phyloP scores from a whole-genome alignment of 2,888 invertebrate genomes.

The Ophraella communa region DNA sequence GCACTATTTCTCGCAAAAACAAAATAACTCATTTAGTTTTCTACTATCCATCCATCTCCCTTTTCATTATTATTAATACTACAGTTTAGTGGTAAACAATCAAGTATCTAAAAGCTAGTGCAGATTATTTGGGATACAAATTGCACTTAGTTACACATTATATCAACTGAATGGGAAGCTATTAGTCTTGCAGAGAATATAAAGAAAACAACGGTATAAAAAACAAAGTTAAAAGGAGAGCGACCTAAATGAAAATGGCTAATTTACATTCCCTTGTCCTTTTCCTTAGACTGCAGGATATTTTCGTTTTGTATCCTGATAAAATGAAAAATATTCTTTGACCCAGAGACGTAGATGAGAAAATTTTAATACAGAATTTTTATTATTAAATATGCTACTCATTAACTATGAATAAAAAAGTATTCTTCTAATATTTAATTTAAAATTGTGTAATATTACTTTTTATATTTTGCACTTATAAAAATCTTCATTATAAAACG shows the following conservation, averaged over 20 bases:
- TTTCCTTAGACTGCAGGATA: constrained; percentile 37
- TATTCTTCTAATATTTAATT: no score
- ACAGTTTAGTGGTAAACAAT: constrained; percentile 24
- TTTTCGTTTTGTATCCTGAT: constrained; percentile 30
- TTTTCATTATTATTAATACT: constrained; percentile 5
- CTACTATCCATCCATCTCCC: constrained; percentile 16
- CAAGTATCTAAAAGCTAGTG: constrained; percentile 21
- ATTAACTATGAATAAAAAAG: no score
- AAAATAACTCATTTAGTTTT: not conserved
- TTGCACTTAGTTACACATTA: constrained; percentile 55
- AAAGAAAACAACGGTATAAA: constrained; percentile 50
- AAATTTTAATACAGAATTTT: not conserved
- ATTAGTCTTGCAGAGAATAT: constrained; percentile 52
- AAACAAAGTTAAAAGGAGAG: constrained; percentile 54
- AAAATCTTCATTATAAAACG: no score
- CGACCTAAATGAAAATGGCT: constrained; percentile 59
- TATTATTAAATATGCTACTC: not conserved
- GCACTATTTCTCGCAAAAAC: constrained; percentile 4
- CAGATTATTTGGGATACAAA: constrained; percentile 49
- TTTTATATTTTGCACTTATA: no score
- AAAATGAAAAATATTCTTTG: constrained; percentile 33
- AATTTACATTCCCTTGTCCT: constrained; percentile 58
- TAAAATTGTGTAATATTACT: no score
- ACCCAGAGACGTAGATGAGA: constrained; percentile 15
- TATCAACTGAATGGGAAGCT: constrained; percentile 54